phyloP scores from a whole-genome alignment of 2,113 vertebrate species.

The Pantherophis guttatus region DNA sequence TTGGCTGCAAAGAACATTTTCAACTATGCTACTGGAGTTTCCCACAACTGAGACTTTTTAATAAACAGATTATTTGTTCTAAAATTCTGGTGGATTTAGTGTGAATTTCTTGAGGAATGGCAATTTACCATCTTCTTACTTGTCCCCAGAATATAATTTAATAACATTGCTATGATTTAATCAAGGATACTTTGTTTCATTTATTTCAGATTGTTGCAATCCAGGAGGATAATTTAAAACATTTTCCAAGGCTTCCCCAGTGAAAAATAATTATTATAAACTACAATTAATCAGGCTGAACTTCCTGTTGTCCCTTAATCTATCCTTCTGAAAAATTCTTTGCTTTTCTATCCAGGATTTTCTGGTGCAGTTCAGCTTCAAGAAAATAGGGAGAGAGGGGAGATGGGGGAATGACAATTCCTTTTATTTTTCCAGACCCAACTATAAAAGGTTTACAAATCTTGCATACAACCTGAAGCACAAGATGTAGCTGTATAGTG shows the following conservation, averaged over 20 bases:
- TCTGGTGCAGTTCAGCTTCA: not conserved
- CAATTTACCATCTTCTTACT: not conserved
- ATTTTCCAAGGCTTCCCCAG: not conserved
- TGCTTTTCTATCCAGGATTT: not conserved
- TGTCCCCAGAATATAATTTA: not conserved
- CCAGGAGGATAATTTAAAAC: not conserved
- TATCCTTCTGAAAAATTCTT: not conserved
- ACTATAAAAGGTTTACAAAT: not conserved
- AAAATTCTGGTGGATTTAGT: not conserved
- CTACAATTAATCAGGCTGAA: not conserved
- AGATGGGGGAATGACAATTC: too few species aligned
- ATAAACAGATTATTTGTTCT: not conserved
- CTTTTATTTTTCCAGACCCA: too few species aligned
- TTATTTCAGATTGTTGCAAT: not conserved
- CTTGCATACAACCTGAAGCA: not conserved
- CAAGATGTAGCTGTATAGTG: not conserved
- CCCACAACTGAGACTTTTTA: not conserved
- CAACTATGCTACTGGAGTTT: not conserved
- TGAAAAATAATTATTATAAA: not conserved
- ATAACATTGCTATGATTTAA: not conserved
- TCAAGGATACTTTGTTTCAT: conserved; percentile 12
- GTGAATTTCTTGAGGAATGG: not conserved
- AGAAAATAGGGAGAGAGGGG: not conserved
- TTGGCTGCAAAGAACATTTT: not conserved
- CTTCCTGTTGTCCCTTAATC: not conserved